Evolutionary conservation across 2,888 invertebrate species (phyloP).

Genomic region (Hyles lineata): DNA sequence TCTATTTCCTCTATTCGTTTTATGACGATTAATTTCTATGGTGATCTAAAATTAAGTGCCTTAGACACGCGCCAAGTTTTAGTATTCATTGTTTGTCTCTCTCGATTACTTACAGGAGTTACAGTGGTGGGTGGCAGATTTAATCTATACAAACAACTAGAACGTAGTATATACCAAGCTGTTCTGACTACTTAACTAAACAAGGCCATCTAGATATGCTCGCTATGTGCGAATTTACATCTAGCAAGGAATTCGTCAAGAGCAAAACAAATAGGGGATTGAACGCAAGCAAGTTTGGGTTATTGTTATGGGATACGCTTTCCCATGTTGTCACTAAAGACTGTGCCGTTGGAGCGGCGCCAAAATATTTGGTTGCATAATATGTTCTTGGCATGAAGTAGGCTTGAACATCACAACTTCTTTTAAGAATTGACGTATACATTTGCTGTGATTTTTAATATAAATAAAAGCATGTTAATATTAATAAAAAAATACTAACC

Average conservation of each 20-base stretch:
- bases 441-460: not conserved
- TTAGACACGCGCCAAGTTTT: no score
- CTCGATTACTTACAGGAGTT: no score
- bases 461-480: not conserved
- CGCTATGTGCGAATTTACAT: not conserved
- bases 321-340: slow-evolving; percentile 31
- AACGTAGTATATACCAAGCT: not conserved
- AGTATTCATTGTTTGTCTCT: no score
- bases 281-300: slow-evolving; percentile 20
- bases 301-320: slow-evolving; percentile 22
- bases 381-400: slow-evolving; percentile 28
- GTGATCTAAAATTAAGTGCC: no score
- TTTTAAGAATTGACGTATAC: slow-evolving; percentile 1
- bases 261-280: slow-evolving; percentile 14
- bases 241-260: slow-evolving; percentile 2
- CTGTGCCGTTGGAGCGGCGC: slow-evolving; percentile 31
- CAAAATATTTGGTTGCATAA: slow-evolving; percentile 31
- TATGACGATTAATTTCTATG: no score
- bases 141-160: no score
- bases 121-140: no score
- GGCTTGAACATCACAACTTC: slow-evolving; percentile 12
- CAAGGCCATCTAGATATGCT: slow-evolving; percentile 10
- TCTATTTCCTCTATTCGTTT: no score
- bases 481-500: not conserved
- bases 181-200: not conserved